Conservation (phyloP, 2,113 vertebrate species). For the Panthera uncia region DNA sequence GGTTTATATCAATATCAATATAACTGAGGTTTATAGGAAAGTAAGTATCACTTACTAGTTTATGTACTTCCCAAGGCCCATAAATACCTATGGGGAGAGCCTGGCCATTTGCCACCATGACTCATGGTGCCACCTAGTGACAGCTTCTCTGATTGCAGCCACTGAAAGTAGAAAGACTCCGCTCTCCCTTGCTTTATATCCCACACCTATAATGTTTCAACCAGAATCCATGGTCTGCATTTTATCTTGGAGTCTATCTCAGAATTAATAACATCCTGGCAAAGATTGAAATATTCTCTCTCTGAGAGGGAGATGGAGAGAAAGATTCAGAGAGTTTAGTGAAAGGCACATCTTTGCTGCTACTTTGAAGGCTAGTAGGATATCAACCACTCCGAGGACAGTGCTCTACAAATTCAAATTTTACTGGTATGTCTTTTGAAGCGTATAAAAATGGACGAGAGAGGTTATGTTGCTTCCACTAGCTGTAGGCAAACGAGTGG, state of each 20-base stretch:
- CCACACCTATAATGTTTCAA: not conserved
- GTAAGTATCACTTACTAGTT: not conserved
- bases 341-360: not conserved
- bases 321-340: not conserved
- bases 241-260: not conserved
- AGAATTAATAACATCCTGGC: not conserved
- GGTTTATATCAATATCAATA: not conserved
- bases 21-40: not conserved
- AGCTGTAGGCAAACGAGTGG: not conserved
- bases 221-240: not conserved
- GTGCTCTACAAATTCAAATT: not conserved
- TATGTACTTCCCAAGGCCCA: not conserved
- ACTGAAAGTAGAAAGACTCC: not conserved
- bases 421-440: not conserved
- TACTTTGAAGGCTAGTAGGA: not conserved
- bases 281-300: not conserved
- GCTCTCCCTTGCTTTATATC: too few species aligned
- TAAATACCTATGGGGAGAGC: not conserved
- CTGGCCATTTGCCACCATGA: accelerated
- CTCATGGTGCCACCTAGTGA: constrained; percentile 6
- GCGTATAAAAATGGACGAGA: not conserved
- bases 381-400: not conserved
- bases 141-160: not conserved
- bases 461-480: not conserved
- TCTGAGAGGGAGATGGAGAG: not conserved